These are phyloP conservation scores for Mesocricetus auratus DNA, from an alignment of 2,113 vertebrate species.

Conservation along the genomic window DNA sequence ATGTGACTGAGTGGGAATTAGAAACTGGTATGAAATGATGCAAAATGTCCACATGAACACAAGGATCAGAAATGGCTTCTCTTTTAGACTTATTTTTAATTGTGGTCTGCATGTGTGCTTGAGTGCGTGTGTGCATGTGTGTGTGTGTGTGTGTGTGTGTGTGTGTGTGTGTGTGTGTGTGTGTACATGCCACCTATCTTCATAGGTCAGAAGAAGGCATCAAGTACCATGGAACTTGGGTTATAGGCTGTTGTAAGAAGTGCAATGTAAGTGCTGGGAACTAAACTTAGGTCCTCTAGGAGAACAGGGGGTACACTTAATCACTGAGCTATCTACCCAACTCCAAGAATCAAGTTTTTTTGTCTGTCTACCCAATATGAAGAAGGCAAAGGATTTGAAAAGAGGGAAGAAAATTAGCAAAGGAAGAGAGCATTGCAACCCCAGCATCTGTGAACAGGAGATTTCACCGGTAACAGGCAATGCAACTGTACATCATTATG, in stretches of 20 bases:
- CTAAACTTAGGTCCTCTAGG: not conserved
- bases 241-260: not conserved
- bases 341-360: not conserved
- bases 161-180: not conserved
- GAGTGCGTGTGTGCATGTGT: not conserved
- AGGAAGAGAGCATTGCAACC: not conserved
- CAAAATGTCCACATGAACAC: not conserved
- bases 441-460: not conserved
- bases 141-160: not conserved
- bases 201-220: not conserved
- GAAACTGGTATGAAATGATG: not conserved
- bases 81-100: not conserved
- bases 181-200: not conserved
- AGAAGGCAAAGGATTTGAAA: not conserved
- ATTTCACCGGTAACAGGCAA: not conserved
- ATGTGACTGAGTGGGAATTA: not conserved
- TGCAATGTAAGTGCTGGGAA: not conserved
- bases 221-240: not conserved
- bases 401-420: not conserved
- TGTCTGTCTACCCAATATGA: not conserved
- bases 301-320: not conserved
- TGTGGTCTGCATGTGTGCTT: not conserved
- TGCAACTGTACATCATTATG: not conserved
- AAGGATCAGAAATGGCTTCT: not conserved
- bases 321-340: too few relatives aligned